phyloP scores from a whole-genome alignment of 2,888 invertebrate species.

The Mongoloraphidia duomilia region DNA sequence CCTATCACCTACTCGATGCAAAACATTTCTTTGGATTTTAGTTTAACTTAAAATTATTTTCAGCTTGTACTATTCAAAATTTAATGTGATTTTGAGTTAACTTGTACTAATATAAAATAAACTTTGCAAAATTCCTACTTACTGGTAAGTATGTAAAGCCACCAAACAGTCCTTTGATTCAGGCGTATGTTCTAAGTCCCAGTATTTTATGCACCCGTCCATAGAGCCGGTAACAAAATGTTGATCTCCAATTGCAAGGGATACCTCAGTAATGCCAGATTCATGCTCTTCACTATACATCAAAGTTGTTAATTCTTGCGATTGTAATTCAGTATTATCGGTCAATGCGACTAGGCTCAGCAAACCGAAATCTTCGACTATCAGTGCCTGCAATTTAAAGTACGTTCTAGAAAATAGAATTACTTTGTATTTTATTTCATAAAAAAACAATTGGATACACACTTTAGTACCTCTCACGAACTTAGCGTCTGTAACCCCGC shows the following conservation, averaged over 20 bases:
- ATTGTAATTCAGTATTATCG: background rate
- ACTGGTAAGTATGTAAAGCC: background rate
- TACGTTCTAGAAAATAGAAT: no score
- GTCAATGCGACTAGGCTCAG: background rate
- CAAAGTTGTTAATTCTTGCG: background rate
- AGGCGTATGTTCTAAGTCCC: conserved; percentile 1
- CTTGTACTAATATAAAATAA: no score
- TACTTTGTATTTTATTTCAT: no score
- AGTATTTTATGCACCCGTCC: background rate
- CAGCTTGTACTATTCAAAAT: no score
- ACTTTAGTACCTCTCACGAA: background rate
- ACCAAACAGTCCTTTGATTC: conserved; percentile 2
- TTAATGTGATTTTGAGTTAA: no score
- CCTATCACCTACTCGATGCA: no score
- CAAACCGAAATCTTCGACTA: conserved; percentile 1
- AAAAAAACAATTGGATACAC: no score
- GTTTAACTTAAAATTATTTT: no score
- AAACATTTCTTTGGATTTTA: no score
- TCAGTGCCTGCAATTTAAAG: background rate
- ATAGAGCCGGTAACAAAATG: background rate
- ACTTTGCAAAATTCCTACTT: background rate
- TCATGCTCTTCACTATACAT: conserved; percentile 2
- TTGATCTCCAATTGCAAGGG: background rate
- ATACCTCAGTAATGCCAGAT: background rate
- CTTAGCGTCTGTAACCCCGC: background rate